Percentiles rank a stretch among this genome's conserved stretches.
Conservation (phyloP, 1,140 invertebrate genomes). For the Rhizoglyphus robini region DNA sequence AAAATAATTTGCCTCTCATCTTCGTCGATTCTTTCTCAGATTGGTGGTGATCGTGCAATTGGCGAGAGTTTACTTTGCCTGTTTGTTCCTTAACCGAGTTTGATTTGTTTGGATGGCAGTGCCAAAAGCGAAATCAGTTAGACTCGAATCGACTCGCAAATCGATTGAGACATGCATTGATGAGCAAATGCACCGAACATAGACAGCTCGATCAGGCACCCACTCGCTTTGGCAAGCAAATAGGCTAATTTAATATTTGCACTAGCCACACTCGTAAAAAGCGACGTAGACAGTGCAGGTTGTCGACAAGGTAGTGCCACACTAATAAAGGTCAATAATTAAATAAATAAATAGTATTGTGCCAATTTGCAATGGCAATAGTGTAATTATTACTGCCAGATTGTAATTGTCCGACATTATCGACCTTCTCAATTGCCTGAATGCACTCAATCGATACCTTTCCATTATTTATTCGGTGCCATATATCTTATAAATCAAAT, state of each 20-base stretch:
- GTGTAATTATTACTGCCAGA: background rate
- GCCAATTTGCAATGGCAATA: background rate
- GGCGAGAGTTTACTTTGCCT: background rate
- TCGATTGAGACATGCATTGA: slow-evolving; percentile 15
- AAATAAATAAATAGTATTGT: background rate
- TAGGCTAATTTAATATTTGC: slow-evolving; percentile 15
- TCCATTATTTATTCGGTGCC: slow-evolving; percentile 7
- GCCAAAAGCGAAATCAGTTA: slow-evolving; percentile 1
- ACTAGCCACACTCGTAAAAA: background rate
- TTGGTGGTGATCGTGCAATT: background rate
- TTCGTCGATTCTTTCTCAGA: background rate
- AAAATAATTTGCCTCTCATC: slow-evolving; percentile 5
- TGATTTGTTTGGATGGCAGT: background rate
- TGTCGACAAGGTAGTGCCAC: no score
- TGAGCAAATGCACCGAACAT: background rate
- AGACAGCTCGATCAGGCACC: background rate
- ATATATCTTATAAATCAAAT: slow-evolving; percentile 2
- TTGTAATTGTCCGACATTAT: no score
- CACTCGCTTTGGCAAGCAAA: no score
- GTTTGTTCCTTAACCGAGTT: background rate
- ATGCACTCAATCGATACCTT: slow-evolving; percentile 8
- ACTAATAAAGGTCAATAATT: slow-evolving; percentile 13
- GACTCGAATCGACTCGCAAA: background rate
- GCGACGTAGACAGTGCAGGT: background rate
- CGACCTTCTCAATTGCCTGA: no score